Evolutionary conservation across 1,140 invertebrate species (phyloP), one percentile per base, ranked within the genome.

Genomic region (Caenorhabditis briggsae): DNA sequence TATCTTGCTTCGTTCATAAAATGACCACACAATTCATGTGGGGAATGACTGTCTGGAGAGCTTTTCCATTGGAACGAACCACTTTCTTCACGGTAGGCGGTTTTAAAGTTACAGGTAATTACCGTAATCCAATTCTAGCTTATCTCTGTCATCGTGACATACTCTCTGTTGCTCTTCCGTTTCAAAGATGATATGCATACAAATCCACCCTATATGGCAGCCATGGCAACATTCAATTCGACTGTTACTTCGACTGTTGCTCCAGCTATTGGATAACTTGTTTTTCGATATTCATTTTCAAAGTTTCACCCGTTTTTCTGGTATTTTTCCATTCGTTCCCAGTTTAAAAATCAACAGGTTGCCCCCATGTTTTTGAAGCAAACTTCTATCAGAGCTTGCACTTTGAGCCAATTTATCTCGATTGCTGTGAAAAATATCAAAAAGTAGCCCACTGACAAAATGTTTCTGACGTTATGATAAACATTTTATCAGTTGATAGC

Each of bases 21-120:
- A 90, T 90, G 90, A 88, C 89, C 14, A 90, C 90, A 25, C 90
- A 90, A 83, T 90, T 90, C 64, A 91, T 91, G 90, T 90, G 88
- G 88, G 90, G 90, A 61, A 90, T 90, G 90, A 90, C 90, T 8
- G 90, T 90, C n/a, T 91, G 90, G 90, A 82, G 90, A 56, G 90
- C 90, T n/a, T 91, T 91, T 86, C 90, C 90, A 56, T 70, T 91
- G 5, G 90, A 91, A 85, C 82, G 90, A 48, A 89, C 89, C n/a
- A 91, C 90, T 20, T 90, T 91, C 48, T 91, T 91, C 65, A 91
- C 90, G 53, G 90, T 90, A 23, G 33, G 25, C 7, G 7, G 84
- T 83, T 55, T 53, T 43, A 83, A 2, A 48, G 0, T 84, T 33
- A 5, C 56, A 9, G 2, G 46, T 23, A 3, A 43, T 64, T 18